These are phyloP conservation scores for Eupithecia inturbata DNA, from an alignment of 2,888 invertebrate genomes.

Conservation along the genomic window DNA sequence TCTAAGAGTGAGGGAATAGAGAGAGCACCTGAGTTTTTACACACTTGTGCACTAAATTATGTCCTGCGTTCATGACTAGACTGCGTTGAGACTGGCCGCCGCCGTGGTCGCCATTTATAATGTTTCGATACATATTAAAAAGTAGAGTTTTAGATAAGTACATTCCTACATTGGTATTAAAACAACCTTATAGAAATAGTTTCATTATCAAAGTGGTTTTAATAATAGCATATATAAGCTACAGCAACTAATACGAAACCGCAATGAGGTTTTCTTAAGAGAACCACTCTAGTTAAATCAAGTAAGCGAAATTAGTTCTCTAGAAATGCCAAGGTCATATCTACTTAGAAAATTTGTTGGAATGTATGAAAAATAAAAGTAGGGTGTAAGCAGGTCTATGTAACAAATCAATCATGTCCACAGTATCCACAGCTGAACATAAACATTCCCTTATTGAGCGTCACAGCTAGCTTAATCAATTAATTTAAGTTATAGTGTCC, in stretches of 20 bases:
- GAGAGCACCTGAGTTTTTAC: not conserved
- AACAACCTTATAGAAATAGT: not conserved
- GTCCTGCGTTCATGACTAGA: not conserved
- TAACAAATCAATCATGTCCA: not conserved
- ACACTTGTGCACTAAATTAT: not conserved
- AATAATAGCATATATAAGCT: not conserved
- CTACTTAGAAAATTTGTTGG: not conserved
- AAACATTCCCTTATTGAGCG: not conserved
- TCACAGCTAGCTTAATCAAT: not conserved
- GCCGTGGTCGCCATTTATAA: too few relatives aligned
- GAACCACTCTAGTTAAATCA: not conserved
- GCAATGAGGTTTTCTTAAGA: conserved; percentile 10
- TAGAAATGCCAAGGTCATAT: not conserved
- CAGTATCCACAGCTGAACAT: too few relatives aligned
- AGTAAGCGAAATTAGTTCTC: not conserved
- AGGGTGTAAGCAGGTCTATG: not conserved
- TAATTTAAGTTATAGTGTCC: not conserved
- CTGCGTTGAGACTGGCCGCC: too few relatives aligned
- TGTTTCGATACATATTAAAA: not conserved
- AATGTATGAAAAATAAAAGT: not conserved
- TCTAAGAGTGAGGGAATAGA: not conserved
- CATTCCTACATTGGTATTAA: too few relatives aligned
- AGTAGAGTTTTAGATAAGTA: too few relatives aligned
- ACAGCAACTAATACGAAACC: not conserved
- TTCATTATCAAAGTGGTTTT: not conserved